Conservation (phyloP, 2,113 vertebrate genomes). For the Aegotheles bennettii region DNA sequence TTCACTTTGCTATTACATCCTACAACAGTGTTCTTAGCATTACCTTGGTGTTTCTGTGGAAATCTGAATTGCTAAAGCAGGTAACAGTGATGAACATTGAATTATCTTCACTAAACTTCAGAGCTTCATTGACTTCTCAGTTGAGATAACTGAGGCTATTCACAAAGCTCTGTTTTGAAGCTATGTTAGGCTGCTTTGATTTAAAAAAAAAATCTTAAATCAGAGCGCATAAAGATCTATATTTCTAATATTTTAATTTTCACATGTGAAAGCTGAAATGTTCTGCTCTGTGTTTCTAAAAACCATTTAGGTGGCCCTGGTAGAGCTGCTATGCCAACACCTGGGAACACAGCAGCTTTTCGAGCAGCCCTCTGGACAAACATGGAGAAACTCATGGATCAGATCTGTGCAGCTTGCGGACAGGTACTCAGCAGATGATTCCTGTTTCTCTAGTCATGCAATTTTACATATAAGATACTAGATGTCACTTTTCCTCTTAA, state of each 20-base stretch:
- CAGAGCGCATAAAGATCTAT: background rate
- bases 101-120: background rate
- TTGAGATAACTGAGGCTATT: background rate
- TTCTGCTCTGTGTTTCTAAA: background rate
- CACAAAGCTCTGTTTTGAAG: background rate
- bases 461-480: background rate
- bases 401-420: slow-evolving; percentile 89
- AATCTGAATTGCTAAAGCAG: background rate
- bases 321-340: slow-evolving; percentile 90
- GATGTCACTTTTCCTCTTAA: background rate
- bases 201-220: background rate
- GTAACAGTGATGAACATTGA: background rate
- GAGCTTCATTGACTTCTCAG: background rate
- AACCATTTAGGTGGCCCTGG: slow-evolving; percentile 83
- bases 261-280: background rate
- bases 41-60: background rate
- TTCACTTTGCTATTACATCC: background rate
- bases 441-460: background rate
- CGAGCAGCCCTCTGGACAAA: slow-evolving; percentile 96
- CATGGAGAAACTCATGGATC: slow-evolving; percentile 96
- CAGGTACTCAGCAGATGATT: slow-evolving; percentile 71
- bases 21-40: background rate
- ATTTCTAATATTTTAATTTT: background rate
- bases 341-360: slow-evolving; percentile 91
- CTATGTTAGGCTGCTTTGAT: background rate